Conservation (phyloP, 2,797 vertebrate genomes). For the Pangasius djambal region DNA sequence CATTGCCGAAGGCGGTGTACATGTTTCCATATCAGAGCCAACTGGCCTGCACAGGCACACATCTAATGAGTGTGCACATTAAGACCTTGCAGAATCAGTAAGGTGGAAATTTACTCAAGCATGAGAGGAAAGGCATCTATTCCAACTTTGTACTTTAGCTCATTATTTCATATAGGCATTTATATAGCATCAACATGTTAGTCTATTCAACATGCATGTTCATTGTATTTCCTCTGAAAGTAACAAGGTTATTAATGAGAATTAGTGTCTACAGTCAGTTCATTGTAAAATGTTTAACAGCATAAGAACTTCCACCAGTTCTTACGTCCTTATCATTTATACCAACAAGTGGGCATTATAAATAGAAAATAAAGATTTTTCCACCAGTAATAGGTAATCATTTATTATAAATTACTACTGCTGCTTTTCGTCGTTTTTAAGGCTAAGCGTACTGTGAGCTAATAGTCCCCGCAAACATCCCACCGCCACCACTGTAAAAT, state of each 20-base stretch:
- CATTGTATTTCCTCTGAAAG: not conserved
- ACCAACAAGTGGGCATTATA: not conserved
- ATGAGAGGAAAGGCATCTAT: constrained; percentile 26
- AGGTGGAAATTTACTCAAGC: constrained; percentile 32
- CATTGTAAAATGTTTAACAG: not conserved
- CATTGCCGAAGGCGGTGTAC: constrained; percentile 71
- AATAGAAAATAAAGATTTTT: too few species aligned
- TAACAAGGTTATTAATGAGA: not conserved
- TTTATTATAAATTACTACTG: not conserved
- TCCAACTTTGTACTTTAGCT: constrained; percentile 5
- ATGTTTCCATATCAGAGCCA: constrained; percentile 59
- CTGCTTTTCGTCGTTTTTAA: not conserved
- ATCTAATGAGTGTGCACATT: constrained; percentile 69
- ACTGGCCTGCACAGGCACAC: constrained; percentile 58
- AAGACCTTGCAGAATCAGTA: constrained; percentile 40
- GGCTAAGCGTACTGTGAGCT: not conserved
- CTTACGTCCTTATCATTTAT: not conserved
- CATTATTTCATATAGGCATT: not conserved
- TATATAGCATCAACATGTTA: not conserved
- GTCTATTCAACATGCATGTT: not conserved
- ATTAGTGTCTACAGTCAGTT: not conserved
- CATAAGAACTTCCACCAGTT: not conserved
- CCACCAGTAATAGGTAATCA: too few species aligned
- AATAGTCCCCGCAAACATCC: not conserved
- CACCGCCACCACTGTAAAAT: constrained; percentile 30